A percentile compares a stretch with the other conserved stretches of the same genome.
Evolutionary conservation across 2,113 vertebrate species (phyloP).

Genomic region (Rhinopomastus cyanomelas): DNA sequence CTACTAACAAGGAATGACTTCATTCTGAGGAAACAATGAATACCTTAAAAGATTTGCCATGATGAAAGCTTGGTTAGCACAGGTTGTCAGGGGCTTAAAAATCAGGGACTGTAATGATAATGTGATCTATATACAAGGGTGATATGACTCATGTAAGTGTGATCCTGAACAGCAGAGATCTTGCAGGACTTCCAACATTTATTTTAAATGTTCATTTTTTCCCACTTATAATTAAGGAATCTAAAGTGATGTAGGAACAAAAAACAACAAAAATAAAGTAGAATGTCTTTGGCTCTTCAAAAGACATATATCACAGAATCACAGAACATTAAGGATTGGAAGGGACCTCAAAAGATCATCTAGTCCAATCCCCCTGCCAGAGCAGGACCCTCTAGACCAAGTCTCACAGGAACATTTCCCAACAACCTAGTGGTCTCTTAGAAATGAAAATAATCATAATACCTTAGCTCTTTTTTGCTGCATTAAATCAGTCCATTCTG

Average conservation of each 20-base stretch:
- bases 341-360: too few species aligned
- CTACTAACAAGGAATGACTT: conserved; percentile 1
- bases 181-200: not conserved
- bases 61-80: not conserved
- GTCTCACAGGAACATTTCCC: not conserved
- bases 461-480: not conserved
- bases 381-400: too few species aligned
- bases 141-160: not conserved
- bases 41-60: not conserved
- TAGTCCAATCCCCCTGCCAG: too few species aligned
- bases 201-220: not conserved
- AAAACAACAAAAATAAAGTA: not conserved
- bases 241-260: not conserved
- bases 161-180: not conserved
- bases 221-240: not conserved
- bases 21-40: not conserved
- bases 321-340: too few species aligned
- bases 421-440: not conserved
- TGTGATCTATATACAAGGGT: not conserved
- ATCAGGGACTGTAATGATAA: not conserved
- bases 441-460: not conserved
- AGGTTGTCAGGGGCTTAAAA: not conserved
- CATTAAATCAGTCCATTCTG: not conserved
- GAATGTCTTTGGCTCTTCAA: not conserved
- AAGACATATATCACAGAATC: too few species aligned